phyloP scores from a whole-genome alignment of 2,888 invertebrate species.

The Campopleginae sp. region DNA sequence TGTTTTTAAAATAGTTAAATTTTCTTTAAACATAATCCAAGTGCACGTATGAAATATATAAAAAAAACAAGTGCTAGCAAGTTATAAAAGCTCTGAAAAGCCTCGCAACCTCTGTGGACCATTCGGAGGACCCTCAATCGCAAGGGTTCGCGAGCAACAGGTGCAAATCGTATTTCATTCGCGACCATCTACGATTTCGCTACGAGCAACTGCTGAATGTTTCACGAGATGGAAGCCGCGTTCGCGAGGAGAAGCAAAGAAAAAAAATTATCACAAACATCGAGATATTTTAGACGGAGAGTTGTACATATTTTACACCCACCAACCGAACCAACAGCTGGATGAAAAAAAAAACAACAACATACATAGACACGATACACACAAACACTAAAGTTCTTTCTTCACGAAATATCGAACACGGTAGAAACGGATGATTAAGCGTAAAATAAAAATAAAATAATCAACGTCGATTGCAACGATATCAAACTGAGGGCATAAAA shows the following conservation, averaged over 20 bases:
- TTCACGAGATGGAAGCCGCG: slow-evolving; percentile 27
- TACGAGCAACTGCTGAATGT: slow-evolving; percentile 13
- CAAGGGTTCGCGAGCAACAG: slow-evolving; percentile 53
- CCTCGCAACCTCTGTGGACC: slow-evolving; percentile 23
- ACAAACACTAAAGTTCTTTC: slow-evolving; percentile 4
- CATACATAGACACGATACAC: not conserved
- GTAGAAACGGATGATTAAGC: slow-evolving; percentile 5
- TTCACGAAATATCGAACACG: slow-evolving; percentile 5
- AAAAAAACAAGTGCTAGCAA: not conserved
- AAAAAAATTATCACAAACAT: slow-evolving; percentile 12
- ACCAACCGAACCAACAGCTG: slow-evolving; percentile 2
- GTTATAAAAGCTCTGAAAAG: slow-evolving; percentile 20
- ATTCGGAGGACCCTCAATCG: slow-evolving; percentile 5
- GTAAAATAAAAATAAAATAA: slow-evolving; percentile 1
- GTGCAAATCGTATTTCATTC: slow-evolving; percentile 52
- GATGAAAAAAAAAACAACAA: not conserved
- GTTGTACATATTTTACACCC: slow-evolving; percentile 3
- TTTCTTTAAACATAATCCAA: not conserved
- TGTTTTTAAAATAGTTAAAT: not conserved
- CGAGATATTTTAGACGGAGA: slow-evolving; percentile 6
- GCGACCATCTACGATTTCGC: slow-evolving; percentile 33
- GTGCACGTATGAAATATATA: not conserved
- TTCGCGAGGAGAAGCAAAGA: slow-evolving; percentile 13
- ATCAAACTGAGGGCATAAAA: slow-evolving; percentile 2
- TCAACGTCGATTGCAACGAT: slow-evolving; percentile 18